Evolutionary conservation across 2,888 invertebrate genomes (phyloP).

Genomic region (Ceratothoa steindachneri): DNA sequence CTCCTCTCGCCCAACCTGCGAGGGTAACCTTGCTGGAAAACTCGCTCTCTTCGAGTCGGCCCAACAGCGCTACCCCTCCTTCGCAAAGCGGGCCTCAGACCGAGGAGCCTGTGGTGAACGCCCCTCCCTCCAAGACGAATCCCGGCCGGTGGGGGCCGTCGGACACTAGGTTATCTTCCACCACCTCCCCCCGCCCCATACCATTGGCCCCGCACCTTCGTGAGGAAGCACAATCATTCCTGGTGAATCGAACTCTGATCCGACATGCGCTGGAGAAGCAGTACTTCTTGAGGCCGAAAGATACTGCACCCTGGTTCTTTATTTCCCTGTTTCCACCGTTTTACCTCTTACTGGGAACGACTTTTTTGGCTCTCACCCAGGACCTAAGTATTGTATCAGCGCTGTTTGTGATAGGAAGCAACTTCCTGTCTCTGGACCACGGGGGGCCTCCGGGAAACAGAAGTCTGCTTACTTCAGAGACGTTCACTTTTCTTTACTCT

Average conservation of each 20-base stretch:
- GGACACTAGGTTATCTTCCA: neutral
- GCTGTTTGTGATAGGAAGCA: slow-evolving; percentile 3
- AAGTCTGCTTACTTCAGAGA: neutral
- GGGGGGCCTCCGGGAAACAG: neutral
- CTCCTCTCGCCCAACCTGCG: neutral
- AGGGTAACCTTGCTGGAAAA: neutral
- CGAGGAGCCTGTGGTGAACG: neutral
- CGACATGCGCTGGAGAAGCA: neutral
- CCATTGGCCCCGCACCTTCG: neutral
- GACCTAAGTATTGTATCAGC: neutral
- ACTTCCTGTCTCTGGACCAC: neutral
- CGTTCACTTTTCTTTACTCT: neutral
- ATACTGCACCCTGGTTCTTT: neutral
- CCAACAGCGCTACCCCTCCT: neutral
- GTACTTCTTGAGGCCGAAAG: neutral
- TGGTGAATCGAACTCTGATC: neutral
- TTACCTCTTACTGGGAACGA: neutral
- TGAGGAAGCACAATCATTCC: neutral
- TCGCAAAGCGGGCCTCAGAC: neutral
- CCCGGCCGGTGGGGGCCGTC: neutral
- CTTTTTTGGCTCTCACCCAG: neutral
- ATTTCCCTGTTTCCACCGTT: neutral
- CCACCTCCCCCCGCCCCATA: neutral
- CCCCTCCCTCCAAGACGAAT: neutral
- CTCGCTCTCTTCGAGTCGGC: neutral